These are phyloP conservation scores for Digitonthophagus gazella DNA, from an alignment of 2,888 invertebrate species.

Conservation along the genomic window DNA sequence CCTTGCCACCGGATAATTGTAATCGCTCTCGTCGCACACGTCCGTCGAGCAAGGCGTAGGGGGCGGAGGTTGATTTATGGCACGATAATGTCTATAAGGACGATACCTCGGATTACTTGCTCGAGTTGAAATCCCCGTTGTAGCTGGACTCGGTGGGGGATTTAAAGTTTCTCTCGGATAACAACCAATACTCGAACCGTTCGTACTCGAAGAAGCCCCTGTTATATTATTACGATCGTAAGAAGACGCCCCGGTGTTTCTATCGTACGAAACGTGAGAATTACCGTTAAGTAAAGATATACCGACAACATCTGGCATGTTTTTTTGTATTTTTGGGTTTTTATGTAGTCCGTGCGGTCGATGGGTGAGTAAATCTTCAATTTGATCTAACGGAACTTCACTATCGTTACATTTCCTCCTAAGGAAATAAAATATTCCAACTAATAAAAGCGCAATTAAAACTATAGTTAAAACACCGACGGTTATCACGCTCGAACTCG, in stretches of 20 bases:
- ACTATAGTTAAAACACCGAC: constrained; percentile 59
- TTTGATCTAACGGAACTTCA: constrained; percentile 58
- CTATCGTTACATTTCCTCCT: constrained; percentile 35
- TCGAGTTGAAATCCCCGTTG: constrained; percentile 62
- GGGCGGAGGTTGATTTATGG: constrained; percentile 83
- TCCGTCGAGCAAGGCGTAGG: constrained; percentile 95
- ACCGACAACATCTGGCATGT: constrained; percentile 56
- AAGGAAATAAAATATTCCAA: constrained; percentile 38
- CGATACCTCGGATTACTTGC: constrained; percentile 63
- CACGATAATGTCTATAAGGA: constrained; percentile 67
- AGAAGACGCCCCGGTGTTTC: constrained; percentile 63
- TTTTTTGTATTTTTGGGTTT: constrained; percentile 28
- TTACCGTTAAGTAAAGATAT: constrained; percentile 67
- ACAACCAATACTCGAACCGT: constrained; percentile 55
- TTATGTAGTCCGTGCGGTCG: constrained; percentile 40
- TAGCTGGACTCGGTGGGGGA: constrained; percentile 88
- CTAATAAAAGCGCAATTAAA: constrained; percentile 56
- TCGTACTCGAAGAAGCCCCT: constrained; percentile 67
- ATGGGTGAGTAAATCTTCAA: constrained; percentile 62
- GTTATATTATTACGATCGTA: constrained; percentile 66
- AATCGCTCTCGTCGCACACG: constrained; percentile 87
- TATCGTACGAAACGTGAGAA: too few species aligned
- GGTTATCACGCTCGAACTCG: constrained; percentile 35
- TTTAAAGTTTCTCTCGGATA: constrained; percentile 86
- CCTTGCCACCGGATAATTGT: constrained; percentile 51